Evolutionary conservation across 92 coral and sea anemone species (phyloP), one percentile per base, ranked within the genome.

Genomic region (Micromussa lordhowensis): DNA sequence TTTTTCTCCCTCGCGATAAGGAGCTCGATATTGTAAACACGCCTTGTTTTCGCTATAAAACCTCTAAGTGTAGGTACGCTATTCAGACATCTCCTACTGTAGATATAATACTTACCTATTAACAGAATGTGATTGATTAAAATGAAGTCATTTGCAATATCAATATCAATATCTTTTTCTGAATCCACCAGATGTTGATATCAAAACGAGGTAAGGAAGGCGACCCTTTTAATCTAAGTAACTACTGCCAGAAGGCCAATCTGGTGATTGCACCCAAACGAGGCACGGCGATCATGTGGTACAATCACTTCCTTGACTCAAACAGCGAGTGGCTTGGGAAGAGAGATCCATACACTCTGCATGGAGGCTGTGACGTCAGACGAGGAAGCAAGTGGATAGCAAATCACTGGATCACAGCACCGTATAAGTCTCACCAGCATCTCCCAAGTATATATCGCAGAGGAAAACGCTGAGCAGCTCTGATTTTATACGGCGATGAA

Each of bases 211-310:
- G 92, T 29, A 75, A 77, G 17, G 53, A 89, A 9, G 94, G 92
- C 11, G 96, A 94, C 83, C 87, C 90, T 38, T 94, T 32, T 79
- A 94, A 94, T 92, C 82, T 94, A 83, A 94, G 94, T 85, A 91
- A 91, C 75, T 91, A 87, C 76, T 94, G 97, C 55, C 94, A 94
- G 79, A 82, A 82, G 17, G 93, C 97, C 22, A 94, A 93, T 64
- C 91, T 94, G 30, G 82, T 94, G 24, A 61, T 94, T 48, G 88
- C 89, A 58, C 91, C 97, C 10, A 89, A 83, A 76, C 92, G 87
- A 80, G 97, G 97, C 55, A 94, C 97, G n/a, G 94, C 97, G 4
- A 83, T 94, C 76, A 44, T 94, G 86, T 94, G 97, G 97, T 94
- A 94, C 82, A 94, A 94, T 78, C 97, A 94, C 68, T 82, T 80